Conservation (phyloP, 2,888 invertebrate genomes). For the Phragmatobia fuliginosa region DNA sequence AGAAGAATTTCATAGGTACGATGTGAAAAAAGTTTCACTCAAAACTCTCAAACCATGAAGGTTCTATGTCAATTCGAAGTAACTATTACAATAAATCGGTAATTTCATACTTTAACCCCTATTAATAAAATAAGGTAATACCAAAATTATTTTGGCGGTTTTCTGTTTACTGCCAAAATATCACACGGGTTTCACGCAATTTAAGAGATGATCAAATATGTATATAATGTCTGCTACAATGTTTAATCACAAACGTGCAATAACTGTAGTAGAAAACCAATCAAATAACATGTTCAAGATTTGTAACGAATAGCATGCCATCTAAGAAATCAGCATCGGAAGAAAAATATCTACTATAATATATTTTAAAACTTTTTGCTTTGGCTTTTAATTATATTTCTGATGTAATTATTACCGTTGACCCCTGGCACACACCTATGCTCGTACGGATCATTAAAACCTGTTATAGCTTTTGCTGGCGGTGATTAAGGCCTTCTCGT, state of each 20-base stretch:
- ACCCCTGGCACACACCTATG: background rate
- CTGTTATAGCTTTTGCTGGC: background rate
- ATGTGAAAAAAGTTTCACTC: too few relatives aligned
- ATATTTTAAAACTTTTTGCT: background rate
- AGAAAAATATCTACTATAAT: background rate
- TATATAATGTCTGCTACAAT: background rate
- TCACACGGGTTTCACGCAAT: background rate
- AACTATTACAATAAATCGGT: too few relatives aligned
- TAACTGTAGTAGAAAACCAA: background rate
- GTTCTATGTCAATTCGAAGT: too few relatives aligned
- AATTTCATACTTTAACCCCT: too few relatives aligned
- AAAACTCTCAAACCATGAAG: too few relatives aligned
- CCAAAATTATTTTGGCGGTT: background rate
- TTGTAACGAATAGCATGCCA: background rate
- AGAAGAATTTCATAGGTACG: too few relatives aligned
- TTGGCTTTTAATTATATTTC: background rate
- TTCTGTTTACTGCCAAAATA: background rate
- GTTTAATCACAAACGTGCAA: background rate
- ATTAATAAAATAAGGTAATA: too few relatives aligned
- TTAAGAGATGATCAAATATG: background rate
- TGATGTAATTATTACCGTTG: background rate
- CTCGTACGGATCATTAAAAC: background rate
- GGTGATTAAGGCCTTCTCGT: background rate
- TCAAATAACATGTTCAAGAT: background rate
- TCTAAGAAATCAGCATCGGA: background rate